Base-by-base conservation (phyloP, 2,888 invertebrate genomes). In the Nephrotoma guestfalica region DNA sequence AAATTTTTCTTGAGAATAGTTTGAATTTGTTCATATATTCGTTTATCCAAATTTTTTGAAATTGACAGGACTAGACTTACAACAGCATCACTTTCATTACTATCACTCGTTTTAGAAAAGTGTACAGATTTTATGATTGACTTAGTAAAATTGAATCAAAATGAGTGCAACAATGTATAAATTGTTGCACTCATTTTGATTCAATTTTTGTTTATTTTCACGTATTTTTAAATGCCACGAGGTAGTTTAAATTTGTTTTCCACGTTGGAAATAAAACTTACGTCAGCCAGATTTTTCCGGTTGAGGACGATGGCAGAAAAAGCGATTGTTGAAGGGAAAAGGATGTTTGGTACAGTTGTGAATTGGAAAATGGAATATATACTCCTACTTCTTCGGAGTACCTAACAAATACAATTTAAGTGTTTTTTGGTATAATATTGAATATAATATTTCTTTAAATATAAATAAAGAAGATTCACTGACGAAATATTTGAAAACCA, bases 121-220 rank as follows among this genome's bases (percentile, higher is more conserved):
- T 92, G 90, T 87, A 92, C 90, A 89, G 93, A 91, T 41, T 91
- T 92, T 88, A 94, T 90, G 87, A 95, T 90, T 85, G 93, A 93
- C 89, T 93, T 93, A n/a, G n/a, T n/a, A n/a, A n/a, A n/a, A n/a
- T n/a, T n/a, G n/a, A n/a, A n/a, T n/a, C n/a, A n/a, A n/a, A n/a
- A n/a, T n/a, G n/a, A n/a, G n/a, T n/a, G n/a, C n/a, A n/a, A n/a
- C 88, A 94, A 89, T 88, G 91, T 90, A 90, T 95, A 95, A 94
- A 95, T 95, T 89, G 89, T 91, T 88, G 87, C 85, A 84, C 57
- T n/a, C 41, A 84, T 83, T 84, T 43, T 85, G 43, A 43, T 85
- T 85, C 30, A 40, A 6, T 57, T 51, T 51, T n/a, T 51, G 51
- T 4, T 51, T 15, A 51, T 51, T 51, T n/a, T 15, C n/a, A n/a